Percentiles rank a stretch among this genome's conserved stretches.
Conservation (phyloP, 2,888 invertebrate genomes). For the Rhopalosiphum nymphaeae region DNA sequence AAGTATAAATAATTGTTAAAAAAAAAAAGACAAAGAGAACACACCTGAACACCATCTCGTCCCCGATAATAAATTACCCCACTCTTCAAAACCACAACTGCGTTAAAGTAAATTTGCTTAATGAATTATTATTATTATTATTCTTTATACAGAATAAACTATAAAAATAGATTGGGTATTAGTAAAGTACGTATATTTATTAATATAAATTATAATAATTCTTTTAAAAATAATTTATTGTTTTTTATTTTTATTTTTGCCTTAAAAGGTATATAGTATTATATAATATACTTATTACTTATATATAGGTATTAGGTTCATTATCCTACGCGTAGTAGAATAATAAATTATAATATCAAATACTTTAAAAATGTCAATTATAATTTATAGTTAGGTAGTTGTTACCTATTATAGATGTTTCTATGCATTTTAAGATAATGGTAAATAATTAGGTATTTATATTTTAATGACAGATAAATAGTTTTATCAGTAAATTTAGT, state of each 20-base stretch:
- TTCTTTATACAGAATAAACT: not conserved
- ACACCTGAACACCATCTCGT: not conserved
- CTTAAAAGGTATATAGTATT: not conserved
- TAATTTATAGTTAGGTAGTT: slow-evolving; percentile 38
- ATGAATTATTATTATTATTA: not conserved
- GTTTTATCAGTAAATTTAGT: not conserved
- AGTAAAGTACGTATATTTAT: not conserved
- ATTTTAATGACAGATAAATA: not conserved
- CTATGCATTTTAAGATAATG: not conserved
- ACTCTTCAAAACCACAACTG: not conserved
- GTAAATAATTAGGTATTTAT: not conserved
- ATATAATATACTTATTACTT: too few relatives aligned
- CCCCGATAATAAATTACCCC: not conserved
- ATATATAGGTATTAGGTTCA: not conserved
- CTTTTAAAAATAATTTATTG: not conserved
- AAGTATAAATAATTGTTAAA: not conserved
- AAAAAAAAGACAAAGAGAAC: not conserved
- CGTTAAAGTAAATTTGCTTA: not conserved
- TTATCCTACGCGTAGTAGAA: slow-evolving; percentile 3
- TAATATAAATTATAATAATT: not conserved
- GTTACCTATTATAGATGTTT: not conserved
- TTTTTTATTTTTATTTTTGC: not conserved
- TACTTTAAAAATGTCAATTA: slow-evolving; percentile 59
- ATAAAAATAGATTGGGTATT: not conserved
- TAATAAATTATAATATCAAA: slow-evolving; percentile 22